Evolutionary conservation across 2,888 invertebrate species (phyloP), one percentile per base, ranked within the genome.

Genomic region (Meghimatium bilineatum): DNA sequence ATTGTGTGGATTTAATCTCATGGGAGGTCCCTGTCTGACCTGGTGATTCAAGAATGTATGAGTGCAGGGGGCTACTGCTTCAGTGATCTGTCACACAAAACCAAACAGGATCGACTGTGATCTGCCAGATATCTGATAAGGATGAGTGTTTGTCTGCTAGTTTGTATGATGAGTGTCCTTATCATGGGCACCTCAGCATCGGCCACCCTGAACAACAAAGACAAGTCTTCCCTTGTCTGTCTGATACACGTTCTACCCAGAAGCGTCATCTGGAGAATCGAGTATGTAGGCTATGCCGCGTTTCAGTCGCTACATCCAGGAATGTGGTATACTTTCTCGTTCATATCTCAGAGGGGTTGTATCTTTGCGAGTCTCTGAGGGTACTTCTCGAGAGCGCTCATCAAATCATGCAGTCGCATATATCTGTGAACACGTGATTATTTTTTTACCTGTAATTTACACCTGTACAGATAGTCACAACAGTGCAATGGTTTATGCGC

Each of bases 101-200:
- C n/a, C 44, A 69, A 56, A 56, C 36, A 69, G 29, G 36, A 10
- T 17, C 49, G 20, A 78, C 67, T 66, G 20, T 26, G 36, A 66
- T 77, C 23, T 66, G 38, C 29, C 66, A 10, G n/a, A 38, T 2
- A 32, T 26, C 38, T 66, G 78, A 78, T 78, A 78, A 66, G 63
- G 49, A 67, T 14, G 49, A 38, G 44, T 78, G 78, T 78, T n/a
- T 66, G 78, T 17, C 34, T 76, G 29, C 34, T 52, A 60, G 32
- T 76, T 67, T 66, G n/a, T 29, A 1, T 8, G 78, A 38, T 67
- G 67, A 78, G 78, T 14, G 36, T 32, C 8, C 66, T 38, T 78
- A 49, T 78, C 66, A 32, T 12, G 20, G 32, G 49, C 66, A n/a
- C 66, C n/a, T 78, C 14, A 44, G 32, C 49, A n/a, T 66, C 66